These are phyloP conservation scores for Blastomussa wellsi DNA, from an alignment of 92 coral and sea anemone species.

Conservation along the genomic window DNA sequence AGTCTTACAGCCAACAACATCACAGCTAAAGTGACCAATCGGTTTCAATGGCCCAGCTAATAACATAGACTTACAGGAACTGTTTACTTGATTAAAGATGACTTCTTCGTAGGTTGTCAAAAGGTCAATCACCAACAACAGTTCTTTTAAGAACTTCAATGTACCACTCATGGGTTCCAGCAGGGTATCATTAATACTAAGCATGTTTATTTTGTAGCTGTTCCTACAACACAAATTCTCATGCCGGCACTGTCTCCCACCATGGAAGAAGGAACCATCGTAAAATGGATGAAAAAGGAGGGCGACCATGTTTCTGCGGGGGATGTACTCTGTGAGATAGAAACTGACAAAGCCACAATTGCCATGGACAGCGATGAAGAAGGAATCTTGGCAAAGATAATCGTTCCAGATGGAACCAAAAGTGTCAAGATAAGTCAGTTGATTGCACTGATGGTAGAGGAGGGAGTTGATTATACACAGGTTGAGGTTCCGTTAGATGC, in stretches of 20 bases:
- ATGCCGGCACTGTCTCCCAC: constrained; percentile 94
- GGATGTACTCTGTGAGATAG: constrained; percentile 90
- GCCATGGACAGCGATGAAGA: constrained; percentile 88
- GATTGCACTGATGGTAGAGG: constrained; percentile 83
- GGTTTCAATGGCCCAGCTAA: no score
- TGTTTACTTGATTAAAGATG: no score
- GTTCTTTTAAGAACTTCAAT: no score
- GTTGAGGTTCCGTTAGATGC: constrained; percentile 63
- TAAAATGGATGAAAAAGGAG: constrained; percentile 81
- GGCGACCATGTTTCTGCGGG: constrained; percentile 74
- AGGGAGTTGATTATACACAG: constrained; percentile 75
- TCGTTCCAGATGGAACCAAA: constrained; percentile 73
- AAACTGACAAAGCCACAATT: constrained; percentile 87
- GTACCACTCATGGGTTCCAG: no score
- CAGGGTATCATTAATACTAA: neutral
- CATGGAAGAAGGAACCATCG: constrained; percentile 89
- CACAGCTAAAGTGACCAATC: no score
- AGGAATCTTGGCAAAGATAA: constrained; percentile 82
- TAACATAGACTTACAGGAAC: no score
- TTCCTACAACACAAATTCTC: constrained; percentile 74
- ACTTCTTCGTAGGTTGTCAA: neutral
- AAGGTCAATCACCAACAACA: neutral
- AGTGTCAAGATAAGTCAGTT: constrained; percentile 71
- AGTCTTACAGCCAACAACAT: no score
- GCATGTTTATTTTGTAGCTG: constrained; percentile 13